These are phyloP conservation scores for Motacilla alba DNA, from an alignment of 2,113 vertebrate genomes.

Conservation along the genomic window DNA sequence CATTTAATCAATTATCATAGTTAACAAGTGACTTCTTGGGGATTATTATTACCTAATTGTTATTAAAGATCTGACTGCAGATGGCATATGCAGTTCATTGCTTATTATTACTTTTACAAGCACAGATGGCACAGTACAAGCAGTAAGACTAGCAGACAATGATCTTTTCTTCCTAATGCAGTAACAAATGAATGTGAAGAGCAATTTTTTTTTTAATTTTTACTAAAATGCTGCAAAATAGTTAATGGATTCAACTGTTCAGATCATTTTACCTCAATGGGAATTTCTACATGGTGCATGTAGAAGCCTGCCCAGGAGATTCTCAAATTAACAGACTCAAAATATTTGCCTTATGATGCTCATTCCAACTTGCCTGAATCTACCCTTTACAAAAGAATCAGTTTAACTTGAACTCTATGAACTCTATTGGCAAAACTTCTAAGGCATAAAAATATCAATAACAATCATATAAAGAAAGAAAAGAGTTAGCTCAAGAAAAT, in stretches of 20 bases:
- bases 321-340: background rate
- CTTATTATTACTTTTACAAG: conserved; percentile 72
- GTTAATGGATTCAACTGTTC: background rate
- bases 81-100: conserved; percentile 67
- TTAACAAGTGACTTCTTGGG: conserved; percentile 66
- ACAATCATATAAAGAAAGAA: background rate
- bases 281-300: background rate
- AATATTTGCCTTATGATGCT: background rate
- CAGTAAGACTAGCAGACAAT: conserved; percentile 56
- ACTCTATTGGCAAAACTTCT: conserved; percentile 41
- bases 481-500: background rate
- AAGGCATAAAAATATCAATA: conserved; percentile 8
- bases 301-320: background rate
- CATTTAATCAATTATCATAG: conserved; percentile 67
- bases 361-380: conserved; percentile 9
- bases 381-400: conserved; percentile 13
- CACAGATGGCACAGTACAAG: conserved; percentile 71
- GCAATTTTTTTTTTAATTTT: conserved; percentile 3
- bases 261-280: background rate
- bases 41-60: conserved; percentile 70
- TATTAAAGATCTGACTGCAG: conserved; percentile 67
- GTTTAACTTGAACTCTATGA: conserved; percentile 18
- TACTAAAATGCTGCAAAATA: conserved; percentile 27
- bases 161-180: conserved; percentile 55
- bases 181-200: conserved; percentile 41